Evolutionary conservation across 2,113 vertebrate species (phyloP), one percentile per base, ranked within the genome.

Genomic region (Drymodes brunneopygia): DNA sequence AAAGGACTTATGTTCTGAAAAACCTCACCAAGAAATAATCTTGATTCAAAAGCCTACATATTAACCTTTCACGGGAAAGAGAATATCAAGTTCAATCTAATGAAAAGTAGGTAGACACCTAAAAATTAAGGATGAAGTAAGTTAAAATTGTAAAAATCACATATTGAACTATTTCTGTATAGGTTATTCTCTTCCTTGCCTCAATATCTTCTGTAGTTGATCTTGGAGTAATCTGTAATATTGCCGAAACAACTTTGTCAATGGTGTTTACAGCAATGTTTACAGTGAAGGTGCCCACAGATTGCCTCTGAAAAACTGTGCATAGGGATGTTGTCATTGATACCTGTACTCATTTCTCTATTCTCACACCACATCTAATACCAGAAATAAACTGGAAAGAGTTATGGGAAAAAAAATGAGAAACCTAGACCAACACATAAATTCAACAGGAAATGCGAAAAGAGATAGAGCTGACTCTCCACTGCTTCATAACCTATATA

Each of bases 381-480:
- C 10, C 28, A 81, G 51, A 86, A 88, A 92, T 60, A 78, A 95
- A 60, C 56, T 56, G 2, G 33, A 70, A 87, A 77, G 16, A 48
- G 22, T 8, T 24, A 48, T 3, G 19, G 14, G 42, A 42, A 27
- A 80, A 87, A 91, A 83, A 36, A 83, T 50, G 22, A 71, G 29
- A 91, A 95, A 90, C 33, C 54, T 72, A 62, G 31, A 67, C 60
- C 51, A 57, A 74, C 40, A 70, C 17, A 50, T 64, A 86, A 92
- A 81, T 73, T 77, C 53, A 82, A 58, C 58, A 88, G 84, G 58
- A 96, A 95, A 84, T 74, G 44, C 78, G 64, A 60, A 95, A 89
- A 62, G 28, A 85, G 53, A 81, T 20, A 90, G 56, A 90, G 88
- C 88, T 95, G 92, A 90, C 72, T 93, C 67, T 92, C 81, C 18